Conservation (phyloP, 2,113 vertebrate genomes). For the Archilochus colubris region DNA sequence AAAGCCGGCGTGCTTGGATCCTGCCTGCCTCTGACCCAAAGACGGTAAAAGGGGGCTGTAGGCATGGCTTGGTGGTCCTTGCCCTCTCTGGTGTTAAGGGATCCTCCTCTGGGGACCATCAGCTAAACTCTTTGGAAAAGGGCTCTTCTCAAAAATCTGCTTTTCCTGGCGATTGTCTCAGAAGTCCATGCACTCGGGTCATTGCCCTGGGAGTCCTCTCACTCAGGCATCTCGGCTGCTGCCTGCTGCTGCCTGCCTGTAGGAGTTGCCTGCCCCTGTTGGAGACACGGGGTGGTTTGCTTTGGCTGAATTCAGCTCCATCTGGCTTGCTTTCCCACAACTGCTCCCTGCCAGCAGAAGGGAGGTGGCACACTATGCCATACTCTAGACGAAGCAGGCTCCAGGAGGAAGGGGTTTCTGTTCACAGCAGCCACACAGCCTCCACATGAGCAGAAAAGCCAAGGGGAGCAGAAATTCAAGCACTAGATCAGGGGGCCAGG, state of each 20-base stretch:
- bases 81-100: not conserved
- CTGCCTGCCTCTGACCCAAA: slow-evolving; percentile 69
- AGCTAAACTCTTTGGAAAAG: slow-evolving; percentile 9
- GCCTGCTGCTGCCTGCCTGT: not conserved
- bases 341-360: not conserved
- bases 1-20: slow-evolving; percentile 73
- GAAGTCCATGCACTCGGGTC: slow-evolving; percentile 58
- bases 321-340: not conserved
- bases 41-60: slow-evolving; percentile 49
- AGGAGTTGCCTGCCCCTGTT: not conserved
- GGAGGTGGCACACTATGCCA: not conserved
- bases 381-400: not conserved
- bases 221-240: not conserved
- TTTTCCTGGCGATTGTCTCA: not conserved
- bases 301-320: not conserved
- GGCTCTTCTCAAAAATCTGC: not conserved
- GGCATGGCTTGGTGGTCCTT: not conserved
- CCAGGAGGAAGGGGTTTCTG: not conserved
- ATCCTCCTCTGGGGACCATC: not conserved
- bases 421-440: not conserved
- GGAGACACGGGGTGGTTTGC: not conserved
- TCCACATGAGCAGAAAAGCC: not conserved
- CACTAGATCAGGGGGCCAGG: not conserved
- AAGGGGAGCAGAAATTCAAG: not conserved
- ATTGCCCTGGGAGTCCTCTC: not conserved